Evolutionary conservation across 1,140 invertebrate species (phyloP).

Genomic region (Diprion similis): DNA sequence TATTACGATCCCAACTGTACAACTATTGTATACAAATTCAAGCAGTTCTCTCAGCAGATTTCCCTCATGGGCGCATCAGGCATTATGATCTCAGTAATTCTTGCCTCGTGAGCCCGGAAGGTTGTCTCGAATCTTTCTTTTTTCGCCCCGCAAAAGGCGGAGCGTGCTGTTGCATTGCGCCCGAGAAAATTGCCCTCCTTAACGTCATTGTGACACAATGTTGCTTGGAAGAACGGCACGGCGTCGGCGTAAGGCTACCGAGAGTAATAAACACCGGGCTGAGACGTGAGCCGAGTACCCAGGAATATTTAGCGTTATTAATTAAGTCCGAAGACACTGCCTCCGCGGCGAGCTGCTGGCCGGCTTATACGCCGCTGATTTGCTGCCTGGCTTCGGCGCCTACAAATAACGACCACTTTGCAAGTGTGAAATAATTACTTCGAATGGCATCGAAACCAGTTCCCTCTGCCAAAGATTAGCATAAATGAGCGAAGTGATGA

Average conservation of each 20-base stretch:
- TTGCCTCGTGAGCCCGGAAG: no score
- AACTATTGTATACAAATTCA: slow-evolving; percentile 59
- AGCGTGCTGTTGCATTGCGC: no score
- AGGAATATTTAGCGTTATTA: not conserved
- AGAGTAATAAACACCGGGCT: not conserved
- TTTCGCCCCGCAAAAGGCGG: no score
- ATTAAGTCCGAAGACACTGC: not conserved
- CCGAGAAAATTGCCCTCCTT: no score
- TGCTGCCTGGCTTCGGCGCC: slow-evolving; percentile 1
- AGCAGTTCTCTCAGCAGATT: slow-evolving; percentile 11
- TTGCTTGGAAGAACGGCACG: not conserved
- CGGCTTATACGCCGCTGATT: slow-evolving; percentile 30
- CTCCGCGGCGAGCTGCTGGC: slow-evolving; percentile 8
- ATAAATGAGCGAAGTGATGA: slow-evolving; percentile 57
- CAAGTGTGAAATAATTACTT: slow-evolving; percentile 58
- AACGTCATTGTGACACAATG: no score
- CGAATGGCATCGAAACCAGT: slow-evolving; percentile 48
- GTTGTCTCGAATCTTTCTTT: no score
- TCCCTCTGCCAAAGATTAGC: slow-evolving; percentile 44
- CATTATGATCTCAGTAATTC: no score
- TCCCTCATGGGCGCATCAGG: no score
- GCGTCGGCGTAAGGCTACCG: not conserved
- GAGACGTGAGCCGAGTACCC: no score
- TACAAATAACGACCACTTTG: slow-evolving; percentile 51
- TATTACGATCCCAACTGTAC: slow-evolving; percentile 47